Base-by-base conservation (phyloP, 1,140 invertebrate species). In the Drosophila simulans region DNA sequence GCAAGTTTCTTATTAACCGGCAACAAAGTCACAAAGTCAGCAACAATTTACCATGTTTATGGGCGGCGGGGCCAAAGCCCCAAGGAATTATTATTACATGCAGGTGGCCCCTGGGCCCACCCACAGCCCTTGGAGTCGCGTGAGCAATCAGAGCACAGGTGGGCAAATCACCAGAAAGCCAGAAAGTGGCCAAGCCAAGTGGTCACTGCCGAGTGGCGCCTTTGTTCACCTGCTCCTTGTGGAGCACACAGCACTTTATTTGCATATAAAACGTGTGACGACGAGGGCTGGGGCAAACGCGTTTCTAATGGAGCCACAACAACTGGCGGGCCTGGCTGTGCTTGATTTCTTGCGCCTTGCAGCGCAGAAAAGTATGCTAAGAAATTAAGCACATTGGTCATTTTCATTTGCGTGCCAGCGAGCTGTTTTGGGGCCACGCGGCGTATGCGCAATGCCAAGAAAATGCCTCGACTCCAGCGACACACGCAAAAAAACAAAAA, bases 1-100 rank as follows among this genome's bases (percentile, higher is more conserved):
- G 80, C 80, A 84, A 70, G 85, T 90, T 89, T 84, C 84, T 77
- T 89, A 89, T 89, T 88, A 89, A 89, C 72, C 83, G 69, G 74
- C 78, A 63, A 76, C 81, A 85, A 85, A 85, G 81, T 81, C 68
- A 81, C 79, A 64, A 53, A 83, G 83, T 88, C 83, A 86, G 79
- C 79, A 62, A 75, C 83, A 82, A 82, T 69, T 77, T 65, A 68
- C 73, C 45, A 53, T 60, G 72, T 77, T 55, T 82, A 82, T 79
- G 65, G 65, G 48, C 25, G 54, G 46, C 20, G 72, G 60, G 46
- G 20, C 27, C 27, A 51, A 54, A 39, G 45, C 65, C 79, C 62
- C 54, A 68, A 59, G 76, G 76, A 89, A 88, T 89, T 84, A 84
- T 89, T 88, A 89, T 77, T 74, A 74, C 72, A 89, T 73, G 60